phyloP scores from a whole-genome alignment of 2,888 invertebrate genomes.

The Cheilosia vernalis region DNA sequence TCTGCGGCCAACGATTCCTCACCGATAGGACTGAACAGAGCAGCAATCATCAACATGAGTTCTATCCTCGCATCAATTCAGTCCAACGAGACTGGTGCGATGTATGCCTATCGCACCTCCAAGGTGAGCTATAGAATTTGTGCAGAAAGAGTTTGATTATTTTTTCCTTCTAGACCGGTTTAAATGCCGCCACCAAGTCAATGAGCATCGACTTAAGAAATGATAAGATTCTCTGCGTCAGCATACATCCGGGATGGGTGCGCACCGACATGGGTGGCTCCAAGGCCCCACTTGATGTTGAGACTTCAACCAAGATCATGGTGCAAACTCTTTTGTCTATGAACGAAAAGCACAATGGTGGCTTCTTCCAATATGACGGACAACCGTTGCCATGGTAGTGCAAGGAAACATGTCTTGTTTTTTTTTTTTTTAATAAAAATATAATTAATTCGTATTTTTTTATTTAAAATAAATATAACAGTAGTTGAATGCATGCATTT shows the following conservation, averaged over 20 bases:
- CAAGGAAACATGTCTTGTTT: not conserved
- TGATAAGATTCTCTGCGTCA: slow-evolving; percentile 89
- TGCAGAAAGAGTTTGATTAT: not conserved
- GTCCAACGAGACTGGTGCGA: slow-evolving; percentile 89
- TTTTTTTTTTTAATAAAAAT: slow-evolving; percentile 67
- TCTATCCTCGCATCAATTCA: slow-evolving; percentile 92
- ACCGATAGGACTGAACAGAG: slow-evolving; percentile 86
- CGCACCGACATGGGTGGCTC: slow-evolving; percentile 94
- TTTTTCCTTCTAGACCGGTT: slow-evolving; percentile 86
- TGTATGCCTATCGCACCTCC: slow-evolving; percentile 93
- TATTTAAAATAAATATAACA: slow-evolving; percentile 75
- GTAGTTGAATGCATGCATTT: slow-evolving; percentile 74
- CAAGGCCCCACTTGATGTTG: slow-evolving; percentile 89
- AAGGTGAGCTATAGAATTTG: slow-evolving; percentile 86
- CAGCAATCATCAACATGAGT: slow-evolving; percentile 92
- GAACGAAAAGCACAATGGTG: slow-evolving; percentile 88
- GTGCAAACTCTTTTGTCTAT: slow-evolving; percentile 87
- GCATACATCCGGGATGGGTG: slow-evolving; percentile 96
- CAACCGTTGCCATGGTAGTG: slow-evolving; percentile 88
- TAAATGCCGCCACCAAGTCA: slow-evolving; percentile 94
- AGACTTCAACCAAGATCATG: slow-evolving; percentile 87
- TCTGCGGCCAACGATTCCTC: slow-evolving; percentile 84
- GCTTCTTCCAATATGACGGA: slow-evolving; percentile 92
- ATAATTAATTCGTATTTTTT: slow-evolving; percentile 71
- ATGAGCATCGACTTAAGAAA: slow-evolving; percentile 91